Conservation (phyloP, 1,140 invertebrate genomes). For the Gyrodactylus bullatarudis region DNA sequence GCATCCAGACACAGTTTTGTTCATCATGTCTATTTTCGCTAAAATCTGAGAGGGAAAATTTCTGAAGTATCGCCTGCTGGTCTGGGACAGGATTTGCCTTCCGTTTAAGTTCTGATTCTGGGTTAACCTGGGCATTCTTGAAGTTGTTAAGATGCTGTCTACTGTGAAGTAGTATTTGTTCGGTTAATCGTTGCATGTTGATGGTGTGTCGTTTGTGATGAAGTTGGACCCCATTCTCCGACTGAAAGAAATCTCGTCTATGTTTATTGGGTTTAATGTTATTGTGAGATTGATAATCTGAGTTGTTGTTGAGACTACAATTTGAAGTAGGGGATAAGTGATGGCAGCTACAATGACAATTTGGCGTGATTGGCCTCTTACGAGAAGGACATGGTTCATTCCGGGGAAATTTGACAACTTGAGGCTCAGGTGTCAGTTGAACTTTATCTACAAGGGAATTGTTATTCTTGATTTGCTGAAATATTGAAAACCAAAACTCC, state of each 20-base stretch:
- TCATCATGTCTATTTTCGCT: not conserved
- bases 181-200: conserved; percentile 2
- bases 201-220: conserved; percentile 2
- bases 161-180: conserved; percentile 2
- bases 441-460: not conserved
- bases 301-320: not conserved
- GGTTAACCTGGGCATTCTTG: not conserved
- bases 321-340: not conserved
- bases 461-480: not conserved
- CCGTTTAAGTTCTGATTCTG: too few relatives aligned
- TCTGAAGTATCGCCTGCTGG: too few relatives aligned
- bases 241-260: not conserved
- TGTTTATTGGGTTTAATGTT: not conserved
- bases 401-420: too few relatives aligned
- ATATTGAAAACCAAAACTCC: not conserved
- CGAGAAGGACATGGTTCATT: too few relatives aligned
- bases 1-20: not conserved
- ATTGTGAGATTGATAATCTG: not conserved
- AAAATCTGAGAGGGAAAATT: too few relatives aligned
- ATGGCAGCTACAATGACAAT: not conserved
- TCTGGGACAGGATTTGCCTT: too few relatives aligned
- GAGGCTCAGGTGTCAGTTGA: too few relatives aligned
- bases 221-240: not conserved
- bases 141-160: not conserved
- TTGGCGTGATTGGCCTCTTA: too few relatives aligned